phyloP scores from a whole-genome alignment of 2,113 vertebrate genomes.

The Xyliphius kryptos region DNA sequence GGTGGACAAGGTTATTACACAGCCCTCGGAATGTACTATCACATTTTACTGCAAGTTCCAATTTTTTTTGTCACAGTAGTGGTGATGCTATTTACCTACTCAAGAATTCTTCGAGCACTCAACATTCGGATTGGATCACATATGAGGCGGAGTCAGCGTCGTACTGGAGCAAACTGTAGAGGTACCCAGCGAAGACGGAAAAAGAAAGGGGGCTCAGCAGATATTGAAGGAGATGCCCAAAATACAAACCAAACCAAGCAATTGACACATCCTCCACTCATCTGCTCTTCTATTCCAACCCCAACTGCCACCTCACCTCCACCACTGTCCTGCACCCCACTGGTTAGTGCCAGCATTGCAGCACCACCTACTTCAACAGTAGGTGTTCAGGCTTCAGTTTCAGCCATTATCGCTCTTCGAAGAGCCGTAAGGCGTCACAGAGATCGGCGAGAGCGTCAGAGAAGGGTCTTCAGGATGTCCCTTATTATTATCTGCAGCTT shows the following conservation, averaged over 20 bases:
- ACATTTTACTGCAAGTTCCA: conserved; percentile 89
- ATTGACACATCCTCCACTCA: conserved; percentile 24
- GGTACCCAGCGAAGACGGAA: conserved; percentile 75
- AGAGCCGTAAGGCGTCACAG: conserved; percentile 92
- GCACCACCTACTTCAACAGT: conserved; percentile 77
- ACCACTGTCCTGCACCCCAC: conserved; percentile 65
- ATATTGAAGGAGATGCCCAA: conserved; percentile 19
- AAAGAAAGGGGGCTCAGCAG: conserved; percentile 66
- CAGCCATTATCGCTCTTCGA: conserved; percentile 92
- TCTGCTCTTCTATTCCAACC: conserved; percentile 66
- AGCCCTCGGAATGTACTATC: conserved; percentile 89
- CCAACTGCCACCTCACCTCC: conserved; percentile 78
- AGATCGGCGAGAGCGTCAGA: conserved; percentile 90
- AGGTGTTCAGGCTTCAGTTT: conserved; percentile 93
- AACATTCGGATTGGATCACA: conserved; percentile 81
- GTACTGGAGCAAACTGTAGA: conserved; percentile 76
- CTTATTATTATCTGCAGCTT: conserved; percentile 96
- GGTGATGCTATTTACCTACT: conserved; percentile 93
- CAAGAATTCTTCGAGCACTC: conserved; percentile 93
- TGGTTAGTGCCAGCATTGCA: conserved; percentile 74
- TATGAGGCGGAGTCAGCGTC: conserved; percentile 25
- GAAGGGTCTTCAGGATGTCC: conserved; percentile 95
- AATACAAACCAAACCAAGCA: conserved; percentile 26
- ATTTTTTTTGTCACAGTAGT: conserved; percentile 91
- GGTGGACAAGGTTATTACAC: conserved; percentile 79